Evolutionary conservation across 1,140 invertebrate genomes (phyloP).

Genomic region (Lamellibrachia luymesi): DNA sequence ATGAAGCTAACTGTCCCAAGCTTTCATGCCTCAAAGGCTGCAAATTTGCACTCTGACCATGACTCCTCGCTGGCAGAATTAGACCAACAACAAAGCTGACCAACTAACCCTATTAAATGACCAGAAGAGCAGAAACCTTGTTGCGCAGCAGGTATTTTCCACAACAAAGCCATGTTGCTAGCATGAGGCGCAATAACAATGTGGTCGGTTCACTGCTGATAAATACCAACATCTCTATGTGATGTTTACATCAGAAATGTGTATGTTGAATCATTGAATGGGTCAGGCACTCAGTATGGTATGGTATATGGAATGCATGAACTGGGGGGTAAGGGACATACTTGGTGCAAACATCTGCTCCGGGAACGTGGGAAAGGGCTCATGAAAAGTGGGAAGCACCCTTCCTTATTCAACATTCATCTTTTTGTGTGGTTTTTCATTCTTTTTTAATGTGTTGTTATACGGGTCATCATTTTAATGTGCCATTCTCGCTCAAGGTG

Average conservation of each 20-base stretch:
- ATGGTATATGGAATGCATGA: neutral
- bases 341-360: no score
- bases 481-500: no score
- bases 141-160: neutral
- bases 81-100: neutral
- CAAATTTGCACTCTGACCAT: neutral
- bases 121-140: neutral
- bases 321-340: neutral
- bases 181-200: neutral
- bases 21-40: neutral
- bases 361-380: no score
- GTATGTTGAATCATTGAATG: neutral
- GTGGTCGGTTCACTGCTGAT: neutral
- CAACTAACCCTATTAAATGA: neutral
- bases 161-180: neutral
- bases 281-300: neutral
- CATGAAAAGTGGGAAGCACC: no score
- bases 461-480: no score
- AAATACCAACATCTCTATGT: neutral
- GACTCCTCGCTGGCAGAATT: neutral
- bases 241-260: neutral
- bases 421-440: no score
- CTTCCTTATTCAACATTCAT: no score
- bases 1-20: neutral
- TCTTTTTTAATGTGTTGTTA: no score